A percentile compares a stretch with the other conserved stretches of the same genome.
Evolutionary conservation across 2,888 invertebrate genomes (phyloP).

Genomic region (Agonum fuliginosum): DNA sequence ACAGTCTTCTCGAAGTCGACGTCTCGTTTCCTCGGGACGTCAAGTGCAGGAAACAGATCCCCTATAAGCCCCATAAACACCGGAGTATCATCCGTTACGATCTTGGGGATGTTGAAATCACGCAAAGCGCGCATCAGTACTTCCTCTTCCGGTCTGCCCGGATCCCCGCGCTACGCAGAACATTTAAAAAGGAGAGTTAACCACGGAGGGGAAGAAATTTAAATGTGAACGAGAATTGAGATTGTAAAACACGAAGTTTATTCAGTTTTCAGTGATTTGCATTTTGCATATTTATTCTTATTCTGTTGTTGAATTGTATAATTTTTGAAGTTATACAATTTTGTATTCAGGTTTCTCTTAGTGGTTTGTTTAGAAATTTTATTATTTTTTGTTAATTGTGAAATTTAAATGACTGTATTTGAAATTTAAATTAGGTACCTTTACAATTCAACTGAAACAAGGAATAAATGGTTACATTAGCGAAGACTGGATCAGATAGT

Average conservation of each 20-base stretch:
- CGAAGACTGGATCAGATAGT: neutral
- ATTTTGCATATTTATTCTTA: too few relatives aligned
- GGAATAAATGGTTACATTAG: neutral
- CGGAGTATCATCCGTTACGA: constrained; percentile 95
- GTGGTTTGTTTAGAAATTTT: too few relatives aligned
- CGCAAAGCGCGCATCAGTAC: constrained; percentile 96
- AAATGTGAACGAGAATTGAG: too few relatives aligned
- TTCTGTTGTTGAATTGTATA: too few relatives aligned
- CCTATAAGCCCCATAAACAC: constrained; percentile 98
- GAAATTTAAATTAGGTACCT: neutral
- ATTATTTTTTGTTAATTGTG: too few relatives aligned
- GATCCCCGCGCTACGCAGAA: constrained; percentile 92
- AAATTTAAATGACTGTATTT: too few relatives aligned
- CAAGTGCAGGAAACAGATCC: constrained; percentile 95
- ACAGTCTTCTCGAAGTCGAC: constrained; percentile 95
- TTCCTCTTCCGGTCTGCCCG: constrained; percentile 96
- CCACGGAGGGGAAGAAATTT: too few relatives aligned
- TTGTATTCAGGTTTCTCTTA: too few relatives aligned
- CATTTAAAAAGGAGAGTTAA: too few relatives aligned
- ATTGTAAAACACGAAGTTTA: too few relatives aligned
- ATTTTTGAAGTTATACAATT: too few relatives aligned
- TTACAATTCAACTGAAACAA: neutral
- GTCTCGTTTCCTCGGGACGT: constrained; percentile 96
- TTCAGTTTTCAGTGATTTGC: too few relatives aligned
- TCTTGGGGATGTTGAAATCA: constrained; percentile 97